Evolutionary conservation across 2,888 invertebrate species (phyloP).

Genomic region (Cheilosia variabilis): DNA sequence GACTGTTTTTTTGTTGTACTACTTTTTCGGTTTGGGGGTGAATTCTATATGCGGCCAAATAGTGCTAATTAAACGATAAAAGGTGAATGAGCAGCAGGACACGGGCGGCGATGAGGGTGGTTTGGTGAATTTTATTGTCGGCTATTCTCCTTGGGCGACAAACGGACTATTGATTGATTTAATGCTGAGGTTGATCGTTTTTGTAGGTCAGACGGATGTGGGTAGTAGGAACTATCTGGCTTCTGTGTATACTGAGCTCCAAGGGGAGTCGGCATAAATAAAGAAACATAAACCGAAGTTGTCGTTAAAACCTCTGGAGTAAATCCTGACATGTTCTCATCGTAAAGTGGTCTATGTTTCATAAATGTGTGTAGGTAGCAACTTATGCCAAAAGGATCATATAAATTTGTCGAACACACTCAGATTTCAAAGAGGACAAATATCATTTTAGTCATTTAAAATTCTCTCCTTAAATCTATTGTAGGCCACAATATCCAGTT

Average conservation of each 20-base stretch:
- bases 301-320: too few species aligned
- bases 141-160: conserved; percentile 48
- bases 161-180: conserved; percentile 53
- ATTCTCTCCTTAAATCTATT: too few species aligned
- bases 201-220: conserved; percentile 57
- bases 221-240: too few species aligned
- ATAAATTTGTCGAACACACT: too few species aligned
- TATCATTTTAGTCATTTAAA: neutral
- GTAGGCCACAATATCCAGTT: too few species aligned
- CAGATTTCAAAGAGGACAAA: neutral
- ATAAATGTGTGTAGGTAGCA: too few species aligned
- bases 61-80: conserved; percentile 62
- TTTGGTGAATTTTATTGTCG: conserved; percentile 34
- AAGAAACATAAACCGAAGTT: too few species aligned
- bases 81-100: neutral
- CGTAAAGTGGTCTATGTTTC: too few species aligned
- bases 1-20: conserved; percentile 15
- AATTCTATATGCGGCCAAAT: conserved; percentile 16
- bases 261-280: too few species aligned
- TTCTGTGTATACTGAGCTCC: neutral
- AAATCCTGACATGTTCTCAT: too few species aligned
- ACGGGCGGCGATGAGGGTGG: neutral
- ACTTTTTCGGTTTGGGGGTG: conserved; percentile 12
- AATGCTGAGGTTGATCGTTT: conserved; percentile 17
- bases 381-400: too few species aligned